Conservation (phyloP, 2,888 invertebrate genomes). For the Andrena bucephala region DNA sequence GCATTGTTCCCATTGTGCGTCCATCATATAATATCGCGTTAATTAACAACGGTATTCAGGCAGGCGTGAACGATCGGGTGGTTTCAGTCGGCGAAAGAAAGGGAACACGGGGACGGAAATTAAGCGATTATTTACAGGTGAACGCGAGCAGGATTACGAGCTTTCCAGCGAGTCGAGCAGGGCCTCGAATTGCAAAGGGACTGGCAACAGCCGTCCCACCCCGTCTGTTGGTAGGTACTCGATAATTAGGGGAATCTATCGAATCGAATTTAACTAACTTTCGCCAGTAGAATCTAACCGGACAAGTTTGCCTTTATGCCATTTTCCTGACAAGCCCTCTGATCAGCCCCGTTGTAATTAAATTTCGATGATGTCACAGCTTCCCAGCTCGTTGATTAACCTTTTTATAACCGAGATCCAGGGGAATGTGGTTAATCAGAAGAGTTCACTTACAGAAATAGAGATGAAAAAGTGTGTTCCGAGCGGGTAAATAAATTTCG, state of each 20-base stretch:
- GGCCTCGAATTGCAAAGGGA: not conserved
- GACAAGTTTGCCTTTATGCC: not conserved
- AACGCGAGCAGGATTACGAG: not conserved
- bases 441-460: too few relatives aligned
- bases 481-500: conserved; percentile 4
- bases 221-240: not conserved
- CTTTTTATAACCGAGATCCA: too few relatives aligned
- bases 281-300: conserved; percentile 34
- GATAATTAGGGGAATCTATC: conserved; percentile 57
- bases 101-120: conserved; percentile 17
- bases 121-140: conserved; percentile 17
- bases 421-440: too few relatives aligned
- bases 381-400: too few relatives aligned
- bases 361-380: too few relatives aligned
- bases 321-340: not conserved
- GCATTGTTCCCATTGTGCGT: conserved; percentile 38
- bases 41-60: conserved; percentile 39
- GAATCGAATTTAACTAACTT: conserved; percentile 63
- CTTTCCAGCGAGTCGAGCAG: not conserved
- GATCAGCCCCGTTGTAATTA: not conserved
- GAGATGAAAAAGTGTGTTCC: not conserved
- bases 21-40: conserved; percentile 40
- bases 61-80: conserved; percentile 8
- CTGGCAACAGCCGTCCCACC: conserved; percentile 22
- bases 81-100: conserved; percentile 14